Evolutionary conservation across 2,797 vertebrate species (phyloP).

Genomic region (Channa striata): DNA sequence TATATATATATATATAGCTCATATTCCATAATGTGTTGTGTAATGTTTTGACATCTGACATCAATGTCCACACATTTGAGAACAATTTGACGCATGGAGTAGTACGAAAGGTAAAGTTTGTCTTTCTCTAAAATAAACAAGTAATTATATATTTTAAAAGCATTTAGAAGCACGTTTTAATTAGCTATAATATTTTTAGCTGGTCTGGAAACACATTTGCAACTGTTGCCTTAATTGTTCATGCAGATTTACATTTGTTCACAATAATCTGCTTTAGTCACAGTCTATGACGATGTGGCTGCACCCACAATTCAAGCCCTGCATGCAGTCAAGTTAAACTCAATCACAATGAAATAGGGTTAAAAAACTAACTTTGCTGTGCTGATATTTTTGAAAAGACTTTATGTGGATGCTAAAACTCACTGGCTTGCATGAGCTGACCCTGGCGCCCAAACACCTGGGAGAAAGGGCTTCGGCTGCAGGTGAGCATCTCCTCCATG

Average conservation of each 20-base stretch:
- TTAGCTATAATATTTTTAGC: not conserved
- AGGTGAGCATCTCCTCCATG: slow-evolving; percentile 83
- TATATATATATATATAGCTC: not conserved
- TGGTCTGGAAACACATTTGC: slow-evolving; percentile 20
- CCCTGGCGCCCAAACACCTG: slow-evolving; percentile 88
- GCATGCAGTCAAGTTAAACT: slow-evolving; percentile 11
- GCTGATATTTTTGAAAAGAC: slow-evolving; percentile 17
- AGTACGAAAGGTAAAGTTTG: slow-evolving; percentile 15
- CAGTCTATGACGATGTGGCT: not conserved
- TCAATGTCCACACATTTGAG: not conserved
- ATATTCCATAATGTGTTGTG: not conserved
- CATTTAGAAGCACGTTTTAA: too few species aligned
- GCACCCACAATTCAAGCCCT: not conserved
- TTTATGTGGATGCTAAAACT: slow-evolving; percentile 66
- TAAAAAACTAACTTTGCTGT: slow-evolving; percentile 9
- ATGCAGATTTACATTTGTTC: slow-evolving; percentile 10
- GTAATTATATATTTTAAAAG: not conserved
- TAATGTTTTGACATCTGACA: too few species aligned
- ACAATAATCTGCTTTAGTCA: slow-evolving; percentile 22
- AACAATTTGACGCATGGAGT: not conserved
- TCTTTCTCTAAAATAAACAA: slow-evolving; percentile 16
- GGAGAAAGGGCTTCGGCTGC: slow-evolving; percentile 83
- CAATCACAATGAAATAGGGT: slow-evolving; percentile 8
- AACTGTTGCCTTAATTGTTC: slow-evolving; percentile 27
- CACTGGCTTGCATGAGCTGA: slow-evolving; percentile 88